Percentiles rank a stretch among this genome's conserved stretches.
Evolutionary conservation across 2,797 vertebrate species (phyloP).

Genomic region (Gouania willdenowi): DNA sequence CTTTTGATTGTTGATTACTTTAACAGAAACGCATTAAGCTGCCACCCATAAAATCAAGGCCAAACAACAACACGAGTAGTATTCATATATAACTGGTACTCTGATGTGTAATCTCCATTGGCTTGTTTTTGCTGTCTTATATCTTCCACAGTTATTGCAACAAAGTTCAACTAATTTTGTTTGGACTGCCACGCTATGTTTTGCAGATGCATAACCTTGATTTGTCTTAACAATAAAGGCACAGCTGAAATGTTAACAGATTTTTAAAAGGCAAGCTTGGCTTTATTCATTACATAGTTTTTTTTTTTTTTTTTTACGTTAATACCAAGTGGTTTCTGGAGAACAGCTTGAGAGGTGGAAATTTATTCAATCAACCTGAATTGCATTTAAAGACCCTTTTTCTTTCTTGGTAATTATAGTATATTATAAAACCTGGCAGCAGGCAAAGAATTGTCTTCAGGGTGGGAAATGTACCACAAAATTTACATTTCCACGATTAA

Average conservation of each 20-base stretch:
- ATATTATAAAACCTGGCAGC: neutral
- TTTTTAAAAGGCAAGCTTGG: neutral
- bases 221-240: no score
- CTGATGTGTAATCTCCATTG: conserved; percentile 52
- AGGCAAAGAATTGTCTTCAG: neutral
- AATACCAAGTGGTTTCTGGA: neutral
- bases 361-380: neutral
- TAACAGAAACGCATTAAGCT: conserved; percentile 6
- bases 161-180: conserved; percentile 19
- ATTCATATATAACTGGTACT: conserved; percentile 24
- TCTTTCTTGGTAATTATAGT: neutral
- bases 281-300: neutral
- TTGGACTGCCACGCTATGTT: conserved; percentile 1
- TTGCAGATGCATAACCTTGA: no score
- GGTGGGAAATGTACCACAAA: neutral
- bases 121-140: conserved; percentile 46
- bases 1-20: conserved; percentile 1
- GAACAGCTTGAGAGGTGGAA: neutral
- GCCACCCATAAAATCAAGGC: conserved; percentile 15
- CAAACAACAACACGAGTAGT: conserved; percentile 12
- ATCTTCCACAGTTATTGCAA: conserved; percentile 22
- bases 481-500: no score
- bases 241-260: neutral
- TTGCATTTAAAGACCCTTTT: neutral
- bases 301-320: neutral